Conservation (phyloP, 2,888 invertebrate genomes). For the Molorchus minor region DNA sequence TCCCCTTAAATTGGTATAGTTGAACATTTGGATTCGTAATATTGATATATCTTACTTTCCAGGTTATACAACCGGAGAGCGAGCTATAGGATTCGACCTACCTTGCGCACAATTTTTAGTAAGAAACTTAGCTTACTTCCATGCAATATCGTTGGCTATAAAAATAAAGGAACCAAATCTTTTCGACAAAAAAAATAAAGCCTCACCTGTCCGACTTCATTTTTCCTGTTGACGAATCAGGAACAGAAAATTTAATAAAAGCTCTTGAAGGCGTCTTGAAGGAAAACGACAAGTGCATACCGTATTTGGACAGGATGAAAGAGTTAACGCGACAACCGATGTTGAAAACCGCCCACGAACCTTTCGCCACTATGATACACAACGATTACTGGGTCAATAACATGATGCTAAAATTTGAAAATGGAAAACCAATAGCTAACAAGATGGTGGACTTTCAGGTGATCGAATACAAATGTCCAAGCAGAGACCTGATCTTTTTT, state of each 20-base stretch:
- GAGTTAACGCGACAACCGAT: conserved; percentile 17
- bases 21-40: too few relatives aligned
- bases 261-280: not conserved
- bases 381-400: conserved; percentile 70
- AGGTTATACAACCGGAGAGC: conserved; percentile 62
- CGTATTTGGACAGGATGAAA: not conserved
- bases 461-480: conserved; percentile 42
- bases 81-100: conserved; percentile 61
- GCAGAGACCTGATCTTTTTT: conserved; percentile 48
- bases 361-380: conserved; percentile 66
- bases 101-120: conserved; percentile 60
- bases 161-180: conserved; percentile 58
- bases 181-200: conserved; percentile 51
- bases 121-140: conserved; percentile 63
- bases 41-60: too few relatives aligned
- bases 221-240: not conserved
- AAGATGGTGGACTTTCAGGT: conserved; percentile 51
- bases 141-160: conserved; percentile 64
- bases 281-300: not conserved
- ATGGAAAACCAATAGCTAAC: conserved; percentile 33
- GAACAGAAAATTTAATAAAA: too few relatives aligned
- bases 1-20: too few relatives aligned
- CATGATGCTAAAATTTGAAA: too few relatives aligned
- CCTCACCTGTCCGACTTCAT: conserved; percentile 37
- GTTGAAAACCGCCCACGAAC: conserved; percentile 48